Conservation (phyloP, 53 echinoderm and acorn worm genomes). For the Mesocentrotus franciscanus region DNA sequence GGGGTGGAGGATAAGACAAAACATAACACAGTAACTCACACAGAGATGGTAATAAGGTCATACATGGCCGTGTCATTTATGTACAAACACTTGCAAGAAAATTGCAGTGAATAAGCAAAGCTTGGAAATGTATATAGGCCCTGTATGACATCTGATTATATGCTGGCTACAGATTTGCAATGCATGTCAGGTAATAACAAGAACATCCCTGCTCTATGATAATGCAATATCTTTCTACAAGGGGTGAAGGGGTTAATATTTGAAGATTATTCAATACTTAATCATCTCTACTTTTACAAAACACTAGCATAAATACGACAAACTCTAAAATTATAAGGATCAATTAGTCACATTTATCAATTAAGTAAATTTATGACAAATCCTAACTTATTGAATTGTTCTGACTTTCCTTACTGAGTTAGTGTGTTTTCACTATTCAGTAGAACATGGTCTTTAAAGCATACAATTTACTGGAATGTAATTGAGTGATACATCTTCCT, state of each 20-base stretch:
- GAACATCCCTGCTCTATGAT: neutral
- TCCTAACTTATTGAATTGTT: neutral
- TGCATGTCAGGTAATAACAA: neutral
- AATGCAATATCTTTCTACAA: too few relatives aligned
- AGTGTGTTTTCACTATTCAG: neutral
- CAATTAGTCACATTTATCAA: neutral
- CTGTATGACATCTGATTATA: too few relatives aligned
- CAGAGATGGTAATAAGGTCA: neutral
- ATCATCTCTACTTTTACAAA: neutral
- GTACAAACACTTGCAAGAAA: neutral
- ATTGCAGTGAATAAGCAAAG: neutral
- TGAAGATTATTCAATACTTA: neutral
- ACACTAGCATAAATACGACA: neutral
- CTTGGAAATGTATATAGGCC: too few relatives aligned
- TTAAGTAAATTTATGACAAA: too few relatives aligned
- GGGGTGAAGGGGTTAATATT: too few relatives aligned
- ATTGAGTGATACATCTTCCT: constrained; percentile 1
- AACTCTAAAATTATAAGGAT: neutral
- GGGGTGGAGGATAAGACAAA: neutral
- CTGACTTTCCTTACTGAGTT: neutral
- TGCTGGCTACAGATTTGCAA: neutral
- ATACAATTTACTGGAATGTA: neutral
- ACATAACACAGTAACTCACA: neutral
- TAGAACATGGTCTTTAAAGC: neutral
- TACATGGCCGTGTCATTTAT: neutral